A percentile compares a stretch with the other conserved stretches of the same genome.
Conservation (phyloP, 2,113 vertebrate species). For the Halcyon senegalensis region DNA sequence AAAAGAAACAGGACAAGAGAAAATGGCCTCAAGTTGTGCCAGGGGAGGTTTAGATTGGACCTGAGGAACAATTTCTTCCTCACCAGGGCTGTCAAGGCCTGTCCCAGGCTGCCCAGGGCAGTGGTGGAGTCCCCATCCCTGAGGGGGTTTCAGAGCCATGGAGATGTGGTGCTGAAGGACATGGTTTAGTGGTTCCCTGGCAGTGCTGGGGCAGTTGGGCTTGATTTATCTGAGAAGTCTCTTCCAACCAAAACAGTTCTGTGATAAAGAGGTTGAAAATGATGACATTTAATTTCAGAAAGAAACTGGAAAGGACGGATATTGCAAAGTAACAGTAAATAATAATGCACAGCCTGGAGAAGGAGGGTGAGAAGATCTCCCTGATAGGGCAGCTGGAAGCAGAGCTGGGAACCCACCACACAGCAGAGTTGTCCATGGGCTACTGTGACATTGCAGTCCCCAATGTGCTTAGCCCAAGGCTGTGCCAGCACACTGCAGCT, state of each 20-base stretch:
- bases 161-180: not conserved
- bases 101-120: not conserved
- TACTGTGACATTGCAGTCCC: accelerated
- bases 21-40: not conserved
- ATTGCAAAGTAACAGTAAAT: not conserved
- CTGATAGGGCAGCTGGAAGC: not conserved
- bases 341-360: accelerated
- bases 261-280: not conserved
- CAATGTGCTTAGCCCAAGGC: accelerated
- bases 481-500: not conserved
- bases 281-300: not conserved
- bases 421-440: accelerated
- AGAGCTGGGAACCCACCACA: accelerated
- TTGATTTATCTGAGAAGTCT: not conserved
- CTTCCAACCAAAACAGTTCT: not conserved
- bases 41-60: not conserved
- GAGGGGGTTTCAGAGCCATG: not conserved
- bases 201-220: not conserved
- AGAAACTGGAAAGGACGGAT: accelerated
- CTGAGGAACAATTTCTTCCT: not conserved
- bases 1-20: not conserved
- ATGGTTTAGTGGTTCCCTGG: not conserved
- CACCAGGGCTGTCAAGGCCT: not conserved
- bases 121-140: not conserved
- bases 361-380: accelerated